phyloP scores from a whole-genome alignment of 1,140 invertebrate genomes.

The Brachionus manjavacas region DNA sequence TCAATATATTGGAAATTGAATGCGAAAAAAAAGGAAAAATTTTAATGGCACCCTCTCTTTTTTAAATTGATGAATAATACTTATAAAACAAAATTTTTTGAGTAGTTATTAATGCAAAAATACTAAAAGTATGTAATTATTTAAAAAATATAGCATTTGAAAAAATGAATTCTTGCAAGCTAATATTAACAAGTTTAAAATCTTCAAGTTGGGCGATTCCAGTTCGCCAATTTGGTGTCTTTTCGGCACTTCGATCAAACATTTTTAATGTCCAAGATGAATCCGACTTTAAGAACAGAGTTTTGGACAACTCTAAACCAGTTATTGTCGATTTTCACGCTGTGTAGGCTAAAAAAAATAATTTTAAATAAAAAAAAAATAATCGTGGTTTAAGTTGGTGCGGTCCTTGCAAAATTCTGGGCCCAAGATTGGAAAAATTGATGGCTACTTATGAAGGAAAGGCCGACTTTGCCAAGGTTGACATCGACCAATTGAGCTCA shows the following conservation, averaged over 20 bases:
- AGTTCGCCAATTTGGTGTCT: background rate
- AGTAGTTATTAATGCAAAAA: background rate
- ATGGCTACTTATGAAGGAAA: constrained; percentile 8
- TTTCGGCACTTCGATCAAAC: background rate
- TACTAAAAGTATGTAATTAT: background rate
- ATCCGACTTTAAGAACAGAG: constrained; percentile 23
- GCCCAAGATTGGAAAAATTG: constrained; percentile 38
- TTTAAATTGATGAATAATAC: background rate
- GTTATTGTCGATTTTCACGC: constrained; percentile 39
- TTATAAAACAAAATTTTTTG: background rate
- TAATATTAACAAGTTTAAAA: background rate
- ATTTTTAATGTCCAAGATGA: constrained; percentile 42
- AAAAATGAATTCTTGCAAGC: constrained; percentile 5
- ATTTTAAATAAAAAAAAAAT: background rate
- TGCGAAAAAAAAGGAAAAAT: too few species aligned
- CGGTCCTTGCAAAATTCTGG: constrained; percentile 38
- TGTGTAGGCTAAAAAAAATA: background rate
- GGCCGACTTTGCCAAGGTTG: constrained; percentile 37
- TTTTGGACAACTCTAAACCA: constrained; percentile 17
- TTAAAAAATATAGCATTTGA: background rate
- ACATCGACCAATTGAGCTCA: constrained; percentile 24
- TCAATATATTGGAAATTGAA: too few species aligned
- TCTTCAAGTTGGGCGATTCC: background rate
- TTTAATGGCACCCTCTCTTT: too few species aligned
- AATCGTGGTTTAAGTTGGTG: constrained; percentile 14